Evolutionary conservation across 2,797 vertebrate species (phyloP).

Genomic region (Pachyuromys duprasi): DNA sequence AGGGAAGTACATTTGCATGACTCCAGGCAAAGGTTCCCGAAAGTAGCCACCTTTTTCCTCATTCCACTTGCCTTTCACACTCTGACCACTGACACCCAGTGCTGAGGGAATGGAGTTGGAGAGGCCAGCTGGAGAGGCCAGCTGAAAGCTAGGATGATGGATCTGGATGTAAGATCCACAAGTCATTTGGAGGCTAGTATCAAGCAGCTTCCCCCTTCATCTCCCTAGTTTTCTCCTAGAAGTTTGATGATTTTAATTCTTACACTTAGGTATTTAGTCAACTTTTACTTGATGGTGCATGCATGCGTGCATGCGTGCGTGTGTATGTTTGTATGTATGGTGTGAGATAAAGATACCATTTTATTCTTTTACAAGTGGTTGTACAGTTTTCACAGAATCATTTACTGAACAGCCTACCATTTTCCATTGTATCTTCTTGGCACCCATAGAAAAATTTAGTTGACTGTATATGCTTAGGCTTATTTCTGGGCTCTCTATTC

Average conservation of each 20-base stretch:
- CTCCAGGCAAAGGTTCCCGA: conserved; percentile 23
- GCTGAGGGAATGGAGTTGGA: background rate
- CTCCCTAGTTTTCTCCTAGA: background rate
- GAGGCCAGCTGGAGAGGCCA: background rate
- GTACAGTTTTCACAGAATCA: background rate
- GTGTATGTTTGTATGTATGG: background rate
- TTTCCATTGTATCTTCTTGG: background rate
- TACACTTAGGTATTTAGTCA: background rate
- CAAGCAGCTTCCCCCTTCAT: background rate
- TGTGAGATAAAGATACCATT: background rate
- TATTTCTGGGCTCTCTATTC: background rate
- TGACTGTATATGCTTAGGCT: background rate
- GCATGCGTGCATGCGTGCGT: no score
- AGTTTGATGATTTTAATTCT: background rate
- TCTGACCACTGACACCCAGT: background rate
- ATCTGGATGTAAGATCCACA: background rate
- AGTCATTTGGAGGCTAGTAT: background rate
- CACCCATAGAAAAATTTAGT: background rate
- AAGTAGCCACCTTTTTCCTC: background rate
- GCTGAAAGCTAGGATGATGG: background rate
- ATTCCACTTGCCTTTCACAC: background rate
- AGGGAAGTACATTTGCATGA: conserved; percentile 40
- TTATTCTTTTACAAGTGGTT: background rate
- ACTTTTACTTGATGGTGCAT: background rate
- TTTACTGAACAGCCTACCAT: background rate